Conservation (phyloP, 2,113 vertebrate genomes). For the Oreamnos americanus region DNA sequence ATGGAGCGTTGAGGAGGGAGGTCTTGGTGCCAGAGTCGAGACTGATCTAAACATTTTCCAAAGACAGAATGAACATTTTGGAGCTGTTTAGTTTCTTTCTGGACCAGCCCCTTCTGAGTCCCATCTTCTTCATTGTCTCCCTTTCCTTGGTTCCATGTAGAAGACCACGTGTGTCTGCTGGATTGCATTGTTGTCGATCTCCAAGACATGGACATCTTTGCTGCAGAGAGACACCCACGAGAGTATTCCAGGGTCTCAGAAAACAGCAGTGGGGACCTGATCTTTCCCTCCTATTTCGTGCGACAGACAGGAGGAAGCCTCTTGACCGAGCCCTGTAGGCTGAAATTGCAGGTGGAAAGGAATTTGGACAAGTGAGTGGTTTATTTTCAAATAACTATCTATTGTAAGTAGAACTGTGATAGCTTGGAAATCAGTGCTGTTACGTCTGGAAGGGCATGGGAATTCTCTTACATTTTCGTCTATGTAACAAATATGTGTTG, state of each 20-base stretch:
- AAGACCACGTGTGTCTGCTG: constrained; percentile 90
- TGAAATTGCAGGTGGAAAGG: constrained; percentile 94
- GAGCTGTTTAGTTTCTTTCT: neutral
- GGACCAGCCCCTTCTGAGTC: neutral
- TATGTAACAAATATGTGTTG: neutral
- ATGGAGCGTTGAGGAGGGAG: fast-evolving
- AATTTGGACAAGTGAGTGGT: constrained; percentile 95
- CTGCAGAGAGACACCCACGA: constrained; percentile 85
- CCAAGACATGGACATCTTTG: constrained; percentile 97
- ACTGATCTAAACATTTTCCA: neutral
- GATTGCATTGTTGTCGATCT: constrained; percentile 96
- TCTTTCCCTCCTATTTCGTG: constrained; percentile 92
- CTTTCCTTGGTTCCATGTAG: constrained; percentile 74
- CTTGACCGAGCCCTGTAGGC: constrained; percentile 90
- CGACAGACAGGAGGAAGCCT: constrained; percentile 90
- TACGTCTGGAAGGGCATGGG: neutral
- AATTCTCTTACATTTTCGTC: neutral
- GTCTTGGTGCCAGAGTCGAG: neutral
- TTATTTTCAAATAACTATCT: neutral
- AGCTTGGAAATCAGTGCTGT: neutral
- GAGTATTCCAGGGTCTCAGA: constrained; percentile 76
- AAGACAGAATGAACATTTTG: neutral
- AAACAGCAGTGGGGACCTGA: constrained; percentile 79
- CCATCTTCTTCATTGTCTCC: neutral
- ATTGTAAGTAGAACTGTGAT: neutral